Evolutionary conservation across 2,888 invertebrate species (phyloP).

Genomic region (Clusia tigrina): DNA sequence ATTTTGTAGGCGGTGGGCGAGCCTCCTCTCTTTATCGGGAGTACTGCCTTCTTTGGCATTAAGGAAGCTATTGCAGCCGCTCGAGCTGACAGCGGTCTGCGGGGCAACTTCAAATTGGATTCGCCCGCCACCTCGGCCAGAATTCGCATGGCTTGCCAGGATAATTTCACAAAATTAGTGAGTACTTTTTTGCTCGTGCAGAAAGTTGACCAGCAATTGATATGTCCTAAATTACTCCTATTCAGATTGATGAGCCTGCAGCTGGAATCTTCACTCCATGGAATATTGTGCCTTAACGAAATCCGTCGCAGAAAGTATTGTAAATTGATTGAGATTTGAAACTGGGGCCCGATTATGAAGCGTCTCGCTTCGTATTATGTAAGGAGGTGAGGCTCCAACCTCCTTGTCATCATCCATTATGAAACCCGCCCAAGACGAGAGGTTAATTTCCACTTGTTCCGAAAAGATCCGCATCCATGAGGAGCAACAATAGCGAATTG

Average conservation of each 20-base stretch:
- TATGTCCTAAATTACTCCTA: conserved; percentile 59
- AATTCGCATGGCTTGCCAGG: conserved; percentile 89
- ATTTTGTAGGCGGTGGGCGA: conserved; percentile 89
- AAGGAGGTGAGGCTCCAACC: too few relatives aligned
- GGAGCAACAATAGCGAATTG: too few relatives aligned
- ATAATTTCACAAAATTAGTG: conserved; percentile 82
- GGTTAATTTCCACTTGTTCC: too few relatives aligned
- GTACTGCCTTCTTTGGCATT: conserved; percentile 89
- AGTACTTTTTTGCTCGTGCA: conserved; percentile 15
- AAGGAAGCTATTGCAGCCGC: conserved; percentile 85
- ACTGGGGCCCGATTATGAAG: too few relatives aligned
- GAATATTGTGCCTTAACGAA: conserved; percentile 70
- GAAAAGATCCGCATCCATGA: too few relatives aligned
- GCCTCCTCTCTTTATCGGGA: conserved; percentile 90
- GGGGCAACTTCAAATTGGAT: conserved; percentile 70
- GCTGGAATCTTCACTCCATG: conserved; percentile 70
- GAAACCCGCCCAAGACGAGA: too few relatives aligned
- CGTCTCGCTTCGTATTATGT: too few relatives aligned
- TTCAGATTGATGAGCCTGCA: conserved; percentile 68
- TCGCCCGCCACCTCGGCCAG: conserved; percentile 89
- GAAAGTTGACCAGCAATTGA: conserved; percentile 29
- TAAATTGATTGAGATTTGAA: too few relatives aligned
- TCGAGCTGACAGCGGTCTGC: conserved; percentile 73
- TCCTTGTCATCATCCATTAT: too few relatives aligned
- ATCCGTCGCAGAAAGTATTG: not conserved